Evolutionary conservation across 2,888 invertebrate species (phyloP).

Genomic region (Ypsolopha sequella): DNA sequence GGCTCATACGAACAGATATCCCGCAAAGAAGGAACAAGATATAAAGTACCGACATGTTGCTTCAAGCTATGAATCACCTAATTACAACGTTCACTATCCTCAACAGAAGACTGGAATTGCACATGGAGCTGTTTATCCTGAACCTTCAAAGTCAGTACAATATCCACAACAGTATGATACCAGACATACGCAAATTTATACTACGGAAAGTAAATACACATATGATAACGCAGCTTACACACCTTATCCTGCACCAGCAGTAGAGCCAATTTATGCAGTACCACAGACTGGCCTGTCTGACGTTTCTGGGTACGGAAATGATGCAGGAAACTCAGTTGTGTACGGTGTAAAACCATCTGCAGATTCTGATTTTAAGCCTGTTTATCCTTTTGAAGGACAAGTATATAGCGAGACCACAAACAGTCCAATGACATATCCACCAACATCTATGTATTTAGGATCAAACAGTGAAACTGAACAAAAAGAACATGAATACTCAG

Average conservation of each 20-base stretch:
- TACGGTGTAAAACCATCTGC: slow-evolving; percentile 56
- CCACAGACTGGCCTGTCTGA: slow-evolving; percentile 48
- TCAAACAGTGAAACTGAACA: slow-evolving; percentile 48
- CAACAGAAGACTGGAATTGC: slow-evolving; percentile 64
- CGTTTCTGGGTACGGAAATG: slow-evolving; percentile 37
- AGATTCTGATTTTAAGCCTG: slow-evolving; percentile 58
- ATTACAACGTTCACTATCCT: slow-evolving; percentile 49
- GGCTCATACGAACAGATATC: slow-evolving; percentile 43
- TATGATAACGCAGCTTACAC: slow-evolving; percentile 41
- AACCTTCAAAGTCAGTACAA: slow-evolving; percentile 45
- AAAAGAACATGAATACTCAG: slow-evolving; percentile 39
- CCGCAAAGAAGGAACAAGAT: slow-evolving; percentile 55
- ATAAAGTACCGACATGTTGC: slow-evolving; percentile 56
- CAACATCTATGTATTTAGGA: slow-evolving; percentile 61
- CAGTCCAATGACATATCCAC: slow-evolving; percentile 46
- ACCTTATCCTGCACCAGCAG: slow-evolving; percentile 36
- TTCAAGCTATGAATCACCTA: slow-evolving; percentile 41
- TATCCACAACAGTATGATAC: slow-evolving; percentile 42
- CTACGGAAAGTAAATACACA: slow-evolving; percentile 46
- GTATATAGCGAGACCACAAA: slow-evolving; percentile 52
- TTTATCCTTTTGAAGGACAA: slow-evolving; percentile 57
- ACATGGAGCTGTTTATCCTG: slow-evolving; percentile 56
- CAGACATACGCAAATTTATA: slow-evolving; percentile 49
- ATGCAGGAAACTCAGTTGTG: slow-evolving; percentile 46
- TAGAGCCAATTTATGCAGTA: slow-evolving; percentile 57